A percentile compares a stretch with the other conserved stretches of the same genome.
These are phyloP conservation scores for Pogonomyrmex barbatus DNA, from an alignment of 1,140 invertebrate species.

Conservation along the genomic window DNA sequence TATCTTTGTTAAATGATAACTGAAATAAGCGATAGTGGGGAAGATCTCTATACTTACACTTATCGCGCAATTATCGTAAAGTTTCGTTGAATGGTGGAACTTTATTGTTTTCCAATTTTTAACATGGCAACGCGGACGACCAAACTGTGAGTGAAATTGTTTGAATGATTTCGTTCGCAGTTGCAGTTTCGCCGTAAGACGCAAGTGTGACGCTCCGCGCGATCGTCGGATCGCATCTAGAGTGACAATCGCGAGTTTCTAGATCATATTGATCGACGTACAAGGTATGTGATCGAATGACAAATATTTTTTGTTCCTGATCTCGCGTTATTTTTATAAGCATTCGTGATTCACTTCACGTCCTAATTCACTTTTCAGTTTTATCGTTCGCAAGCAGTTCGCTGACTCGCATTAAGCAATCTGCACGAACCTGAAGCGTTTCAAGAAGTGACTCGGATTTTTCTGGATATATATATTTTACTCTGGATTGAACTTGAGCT, in stretches of 20 bases:
- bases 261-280: background rate
- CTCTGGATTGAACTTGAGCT: background rate
- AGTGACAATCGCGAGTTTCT: background rate
- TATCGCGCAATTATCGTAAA: slow-evolving; percentile 41
- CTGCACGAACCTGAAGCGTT: background rate
- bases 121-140: background rate
- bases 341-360: background rate
- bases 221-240: background rate
- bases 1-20: slow-evolving; percentile 34
- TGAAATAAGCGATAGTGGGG: background rate
- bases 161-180: background rate
- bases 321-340: background rate
- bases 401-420: background rate
- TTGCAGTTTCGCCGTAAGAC: background rate
- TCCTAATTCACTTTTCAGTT: background rate
- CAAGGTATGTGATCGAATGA: background rate
- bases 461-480: background rate
- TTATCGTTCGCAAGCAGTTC: background rate
- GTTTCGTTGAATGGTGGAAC: background rate
- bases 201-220: background rate
- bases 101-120: background rate
- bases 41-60: background rate
- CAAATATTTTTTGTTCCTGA: background rate
- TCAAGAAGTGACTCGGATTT: background rate
- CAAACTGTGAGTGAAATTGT: background rate